A percentile compares a stretch with the other conserved stretches of the same genome.
Conservation (phyloP, 2,113 vertebrate species). For the Sminthopsis crassicaudata region DNA sequence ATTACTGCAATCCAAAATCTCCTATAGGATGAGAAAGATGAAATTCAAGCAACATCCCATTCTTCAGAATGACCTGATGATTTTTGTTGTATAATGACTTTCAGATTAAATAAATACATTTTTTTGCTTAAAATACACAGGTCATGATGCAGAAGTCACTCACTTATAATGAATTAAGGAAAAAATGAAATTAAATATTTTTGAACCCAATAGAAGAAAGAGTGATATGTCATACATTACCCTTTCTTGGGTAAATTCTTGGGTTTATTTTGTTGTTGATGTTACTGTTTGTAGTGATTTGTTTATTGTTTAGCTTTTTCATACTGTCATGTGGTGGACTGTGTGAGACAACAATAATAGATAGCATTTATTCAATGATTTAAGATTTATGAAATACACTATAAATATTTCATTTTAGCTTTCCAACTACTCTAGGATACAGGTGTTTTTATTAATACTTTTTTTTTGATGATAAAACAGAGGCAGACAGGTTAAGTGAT, state of each 20-base stretch:
- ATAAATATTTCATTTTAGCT: not conserved
- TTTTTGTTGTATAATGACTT: not conserved
- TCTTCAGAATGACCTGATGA: not conserved
- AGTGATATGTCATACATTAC: not conserved
- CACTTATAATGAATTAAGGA: not conserved
- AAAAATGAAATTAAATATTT: not conserved
- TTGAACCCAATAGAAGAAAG: not conserved
- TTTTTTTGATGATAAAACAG: not conserved
- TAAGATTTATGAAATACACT: not conserved
- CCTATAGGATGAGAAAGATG: not conserved
- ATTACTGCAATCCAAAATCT: not conserved
- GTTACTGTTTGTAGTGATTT: not conserved
- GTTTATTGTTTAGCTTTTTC: not conserved
- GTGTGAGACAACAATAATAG: not conserved
- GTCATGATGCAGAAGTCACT: not conserved
- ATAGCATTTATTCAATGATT: not conserved
- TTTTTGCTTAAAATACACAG: not conserved
- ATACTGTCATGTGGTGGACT: not conserved
- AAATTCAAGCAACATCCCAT: not conserved
- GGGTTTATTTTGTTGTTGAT: not conserved
- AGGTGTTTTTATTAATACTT: not conserved
- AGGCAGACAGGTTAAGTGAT: not conserved
- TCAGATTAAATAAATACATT: not conserved
- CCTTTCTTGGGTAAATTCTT: not conserved
- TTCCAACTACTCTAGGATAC: not conserved